These are phyloP conservation scores for mouse (Mus musculus) DNA, from an alignment of 2,113 vertebrate genomes.

Conservation along the genomic window DNA sequence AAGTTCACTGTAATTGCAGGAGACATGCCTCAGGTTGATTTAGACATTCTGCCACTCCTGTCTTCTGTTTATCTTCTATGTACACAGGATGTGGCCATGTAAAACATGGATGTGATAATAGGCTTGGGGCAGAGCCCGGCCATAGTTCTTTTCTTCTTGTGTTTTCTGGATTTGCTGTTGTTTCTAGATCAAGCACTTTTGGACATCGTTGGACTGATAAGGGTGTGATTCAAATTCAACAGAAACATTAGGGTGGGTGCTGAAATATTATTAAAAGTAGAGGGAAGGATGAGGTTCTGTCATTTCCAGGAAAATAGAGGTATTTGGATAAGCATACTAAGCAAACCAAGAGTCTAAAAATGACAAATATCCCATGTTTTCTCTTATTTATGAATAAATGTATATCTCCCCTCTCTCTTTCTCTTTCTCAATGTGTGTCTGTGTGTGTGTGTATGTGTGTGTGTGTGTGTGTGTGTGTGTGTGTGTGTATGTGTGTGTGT, in stretches of 20 bases:
- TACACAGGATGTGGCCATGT: accelerated
- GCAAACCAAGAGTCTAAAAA: background rate
- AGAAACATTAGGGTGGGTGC: background rate
- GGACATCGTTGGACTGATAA: background rate
- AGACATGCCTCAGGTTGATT: background rate
- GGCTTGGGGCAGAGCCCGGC: background rate
- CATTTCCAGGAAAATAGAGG: background rate
- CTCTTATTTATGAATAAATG: background rate
- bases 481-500: no score
- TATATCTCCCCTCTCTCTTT: background rate
- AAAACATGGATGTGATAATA: background rate
- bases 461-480: no score
- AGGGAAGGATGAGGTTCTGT: background rate
- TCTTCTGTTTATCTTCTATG: background rate
- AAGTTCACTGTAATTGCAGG: background rate
- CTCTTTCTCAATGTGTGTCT: no score
- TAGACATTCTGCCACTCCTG: accelerated
- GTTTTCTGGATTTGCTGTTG: background rate
- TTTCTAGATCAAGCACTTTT: background rate
- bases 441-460: no score
- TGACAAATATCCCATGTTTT: background rate
- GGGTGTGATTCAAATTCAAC: background rate
- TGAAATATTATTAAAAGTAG: background rate
- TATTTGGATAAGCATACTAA: background rate
- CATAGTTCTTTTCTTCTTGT: no score